A percentile compares a stretch with the other conserved stretches of the same genome.
phyloP scores from a whole-genome alignment of 1,140 invertebrate genomes.

The Drosophila azteca region DNA sequence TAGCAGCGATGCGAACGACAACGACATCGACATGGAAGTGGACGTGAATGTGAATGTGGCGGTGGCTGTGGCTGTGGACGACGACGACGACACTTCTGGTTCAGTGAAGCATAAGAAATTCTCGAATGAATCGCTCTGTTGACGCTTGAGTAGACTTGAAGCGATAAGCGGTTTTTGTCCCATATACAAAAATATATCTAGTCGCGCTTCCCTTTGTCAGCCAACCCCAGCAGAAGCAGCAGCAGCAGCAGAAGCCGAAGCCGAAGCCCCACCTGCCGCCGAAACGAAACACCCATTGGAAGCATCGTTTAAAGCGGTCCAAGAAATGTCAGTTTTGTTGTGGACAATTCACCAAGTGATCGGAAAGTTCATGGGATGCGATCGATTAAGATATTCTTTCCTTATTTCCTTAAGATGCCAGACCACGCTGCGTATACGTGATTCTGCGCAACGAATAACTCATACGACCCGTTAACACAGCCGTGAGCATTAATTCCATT shows the following conservation, averaged over 20 bases:
- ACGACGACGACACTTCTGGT: slow-evolving; percentile 72
- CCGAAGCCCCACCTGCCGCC: neutral
- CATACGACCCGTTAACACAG: slow-evolving; percentile 29
- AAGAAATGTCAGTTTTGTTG: slow-evolving; percentile 2
- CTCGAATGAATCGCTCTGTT: slow-evolving; percentile 80
- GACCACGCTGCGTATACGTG: slow-evolving; percentile 26
- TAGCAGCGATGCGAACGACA: slow-evolving; percentile 51
- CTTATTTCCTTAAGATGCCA: neutral
- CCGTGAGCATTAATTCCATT: slow-evolving; percentile 23
- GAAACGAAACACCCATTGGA: slow-evolving; percentile 6
- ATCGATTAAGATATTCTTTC: too few species aligned
- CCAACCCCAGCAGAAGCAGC: neutral
- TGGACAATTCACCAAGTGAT: too few species aligned
- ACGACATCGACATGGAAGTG: slow-evolving; percentile 2
- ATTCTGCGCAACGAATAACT: slow-evolving; percentile 10
- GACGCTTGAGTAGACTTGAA: slow-evolving; percentile 82
- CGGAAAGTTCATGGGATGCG: too few species aligned
- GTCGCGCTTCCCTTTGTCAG: slow-evolving; percentile 53
- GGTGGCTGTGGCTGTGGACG: neutral
- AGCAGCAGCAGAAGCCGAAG: too few species aligned
- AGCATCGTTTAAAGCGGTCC: slow-evolving; percentile 36
- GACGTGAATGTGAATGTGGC: too few species aligned
- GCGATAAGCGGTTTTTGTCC: slow-evolving; percentile 79
- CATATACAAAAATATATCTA: slow-evolving; percentile 76
- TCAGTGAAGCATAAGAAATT: slow-evolving; percentile 82